These are phyloP conservation scores for Baryphthengus martii DNA, from an alignment of 2,113 vertebrate genomes.

Conservation along the genomic window DNA sequence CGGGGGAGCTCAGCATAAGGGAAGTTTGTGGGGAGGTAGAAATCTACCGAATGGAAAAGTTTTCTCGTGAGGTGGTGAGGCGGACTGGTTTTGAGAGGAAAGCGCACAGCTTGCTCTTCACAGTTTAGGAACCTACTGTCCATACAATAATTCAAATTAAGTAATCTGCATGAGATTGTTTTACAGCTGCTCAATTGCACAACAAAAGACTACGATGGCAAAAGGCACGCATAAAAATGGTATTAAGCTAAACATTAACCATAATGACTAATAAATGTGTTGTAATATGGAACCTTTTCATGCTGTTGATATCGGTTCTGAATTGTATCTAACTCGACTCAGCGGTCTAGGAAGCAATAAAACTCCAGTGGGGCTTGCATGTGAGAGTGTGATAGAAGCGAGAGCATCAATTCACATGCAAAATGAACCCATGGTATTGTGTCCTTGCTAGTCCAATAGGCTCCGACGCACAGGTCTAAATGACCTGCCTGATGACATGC, in stretches of 20 bases:
- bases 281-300: constrained; percentile 31
- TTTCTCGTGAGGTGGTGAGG: background rate
- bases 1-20: background rate
- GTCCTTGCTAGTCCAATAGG: background rate
- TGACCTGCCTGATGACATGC: background rate
- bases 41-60: background rate
- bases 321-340: constrained; percentile 24
- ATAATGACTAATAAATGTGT: constrained; percentile 56
- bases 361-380: background rate
- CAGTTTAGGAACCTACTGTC: background rate
- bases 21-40: background rate
- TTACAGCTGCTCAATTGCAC: constrained; percentile 54
- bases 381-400: background rate
- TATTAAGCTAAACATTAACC: constrained; percentile 62
- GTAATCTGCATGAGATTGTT: constrained; percentile 42
- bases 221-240: constrained; percentile 42
- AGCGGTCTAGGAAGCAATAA: constrained; percentile 37
- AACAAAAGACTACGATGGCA: constrained; percentile 38
- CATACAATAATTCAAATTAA: constrained; percentile 18
- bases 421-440: background rate
- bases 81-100: background rate
- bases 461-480: background rate
- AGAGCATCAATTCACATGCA: background rate
- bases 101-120: background rate
- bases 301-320: background rate